Base-by-base conservation (phyloP, 2,797 vertebrate genomes). In the Loriculus beryllinus region DNA sequence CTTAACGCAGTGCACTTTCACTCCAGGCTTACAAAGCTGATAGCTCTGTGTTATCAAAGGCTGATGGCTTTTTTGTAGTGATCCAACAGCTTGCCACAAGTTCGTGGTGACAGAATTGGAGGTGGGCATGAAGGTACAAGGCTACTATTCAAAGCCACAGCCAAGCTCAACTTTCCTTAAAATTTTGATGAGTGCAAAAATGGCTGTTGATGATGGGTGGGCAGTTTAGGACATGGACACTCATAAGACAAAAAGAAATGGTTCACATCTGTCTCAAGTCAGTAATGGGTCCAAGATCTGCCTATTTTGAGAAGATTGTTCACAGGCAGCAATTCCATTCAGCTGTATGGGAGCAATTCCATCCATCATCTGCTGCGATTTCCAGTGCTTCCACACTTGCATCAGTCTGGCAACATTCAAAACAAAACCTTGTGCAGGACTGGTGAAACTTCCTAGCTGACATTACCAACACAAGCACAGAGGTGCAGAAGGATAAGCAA, bases 41-140 rank as follows among this genome's bases (percentile, higher is more conserved):
- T 9, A 47, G n/a, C 33, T 29, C 33, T 35, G 56, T 11, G 33
- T 14, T 25, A 14, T 35, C 22, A 57, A 57, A 37, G n/a, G 31
- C 29, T 29, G 70, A 28, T 9, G 43, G 28, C 26, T 28, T 57
- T 57, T 57, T 57, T 35, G 56, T 33, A 57, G 22, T 23, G 56
- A 3, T 29, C 40, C 31, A 2, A 0, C 37, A 35, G 52, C 2
- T 35, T 35, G 23, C 26, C 64, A 42, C 64, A 65, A 47, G 40
- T 33, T 29, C 11, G 10, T 29, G 2, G 0, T 22, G 8, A 0
- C 2, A 68, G 23, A 48, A 52, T 26, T 40, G 37, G 33, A 78
- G 7, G 8, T 26, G 13, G 5, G 13, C 9, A 15, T 35, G 23
- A 20, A 54, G 26, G 26, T 47, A 57, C 29, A 49, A 75, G 63